phyloP scores from a whole-genome alignment of 64 coral and sea anemone species.

The Trachythela sp. region DNA sequence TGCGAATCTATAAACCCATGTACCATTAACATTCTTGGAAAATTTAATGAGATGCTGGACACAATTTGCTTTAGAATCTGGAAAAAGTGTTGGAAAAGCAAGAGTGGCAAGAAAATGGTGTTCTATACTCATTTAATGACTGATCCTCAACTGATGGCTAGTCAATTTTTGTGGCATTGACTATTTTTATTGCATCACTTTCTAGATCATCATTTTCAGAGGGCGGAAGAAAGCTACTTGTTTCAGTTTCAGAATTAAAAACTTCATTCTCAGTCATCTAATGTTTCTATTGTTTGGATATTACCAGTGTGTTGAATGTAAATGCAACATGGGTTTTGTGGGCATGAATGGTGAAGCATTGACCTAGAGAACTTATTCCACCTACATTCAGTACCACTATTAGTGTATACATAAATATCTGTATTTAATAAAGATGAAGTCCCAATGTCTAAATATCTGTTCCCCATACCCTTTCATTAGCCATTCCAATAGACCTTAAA shows the following conservation, averaged over 20 bases:
- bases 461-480: too few relatives aligned
- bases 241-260: slow-evolving; percentile 24
- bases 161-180: slow-evolving; percentile 20
- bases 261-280: slow-evolving; percentile 40
- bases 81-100: slow-evolving; percentile 23
- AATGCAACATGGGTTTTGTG: too few relatives aligned
- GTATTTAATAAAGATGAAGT: too few relatives aligned
- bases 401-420: too few relatives aligned
- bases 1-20: background rate
- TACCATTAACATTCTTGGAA: background rate
- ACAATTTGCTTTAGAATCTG: background rate
- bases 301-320: too few relatives aligned
- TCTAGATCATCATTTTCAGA: slow-evolving; percentile 26
- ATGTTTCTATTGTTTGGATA: background rate
- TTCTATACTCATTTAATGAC: slow-evolving; percentile 42
- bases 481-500: too few relatives aligned
- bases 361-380: too few relatives aligned
- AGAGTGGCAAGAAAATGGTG: slow-evolving; percentile 35
- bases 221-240: too few relatives aligned
- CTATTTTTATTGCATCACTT: slow-evolving; percentile 28
- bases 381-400: too few relatives aligned
- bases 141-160: slow-evolving; percentile 28
- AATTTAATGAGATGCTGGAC: background rate
- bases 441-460: too few relatives aligned
- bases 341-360: too few relatives aligned